These are phyloP conservation scores for Strigamia transsilvanica DNA, from an alignment of 2,888 invertebrate genomes.

Conservation along the genomic window DNA sequence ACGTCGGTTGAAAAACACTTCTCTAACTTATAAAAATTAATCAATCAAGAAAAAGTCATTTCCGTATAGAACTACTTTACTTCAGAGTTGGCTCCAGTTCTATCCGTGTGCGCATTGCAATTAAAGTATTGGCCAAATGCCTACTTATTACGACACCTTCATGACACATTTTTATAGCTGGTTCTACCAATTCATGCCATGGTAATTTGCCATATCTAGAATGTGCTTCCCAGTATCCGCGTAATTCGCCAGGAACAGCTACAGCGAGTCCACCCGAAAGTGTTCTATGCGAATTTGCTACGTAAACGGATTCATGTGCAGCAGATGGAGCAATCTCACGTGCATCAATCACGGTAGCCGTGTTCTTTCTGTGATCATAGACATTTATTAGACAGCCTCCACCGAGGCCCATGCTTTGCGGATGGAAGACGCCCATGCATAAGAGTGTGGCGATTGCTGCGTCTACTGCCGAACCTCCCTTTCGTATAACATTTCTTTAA, in stretches of 20 bases:
- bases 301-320: constrained; percentile 71
- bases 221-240: constrained; percentile 69
- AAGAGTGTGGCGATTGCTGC: constrained; percentile 64
- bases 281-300: constrained; percentile 36
- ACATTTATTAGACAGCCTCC: constrained; percentile 71
- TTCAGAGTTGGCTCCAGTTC: constrained; percentile 60
- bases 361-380: constrained; percentile 70
- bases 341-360: constrained; percentile 74
- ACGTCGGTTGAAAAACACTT: constrained; percentile 68
- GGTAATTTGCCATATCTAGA: constrained; percentile 74
- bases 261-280: constrained; percentile 59
- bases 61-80: background rate
- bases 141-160: constrained; percentile 76
- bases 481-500: constrained; percentile 58
- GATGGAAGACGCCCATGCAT: constrained; percentile 64
- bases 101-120: constrained; percentile 55
- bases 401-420: constrained; percentile 68
- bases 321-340: constrained; percentile 77
- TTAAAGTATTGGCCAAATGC: constrained; percentile 72
- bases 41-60: constrained; percentile 46
- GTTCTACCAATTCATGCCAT: constrained; percentile 81
- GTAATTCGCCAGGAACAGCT: constrained; percentile 63
- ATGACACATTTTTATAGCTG: constrained; percentile 78
- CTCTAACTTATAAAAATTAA: constrained; percentile 52
- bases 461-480: constrained; percentile 64